A percentile compares a stretch with the other conserved stretches of the same genome.
phyloP scores from a whole-genome alignment of 2,113 vertebrate genomes.

The Rafetus swinhoei region DNA sequence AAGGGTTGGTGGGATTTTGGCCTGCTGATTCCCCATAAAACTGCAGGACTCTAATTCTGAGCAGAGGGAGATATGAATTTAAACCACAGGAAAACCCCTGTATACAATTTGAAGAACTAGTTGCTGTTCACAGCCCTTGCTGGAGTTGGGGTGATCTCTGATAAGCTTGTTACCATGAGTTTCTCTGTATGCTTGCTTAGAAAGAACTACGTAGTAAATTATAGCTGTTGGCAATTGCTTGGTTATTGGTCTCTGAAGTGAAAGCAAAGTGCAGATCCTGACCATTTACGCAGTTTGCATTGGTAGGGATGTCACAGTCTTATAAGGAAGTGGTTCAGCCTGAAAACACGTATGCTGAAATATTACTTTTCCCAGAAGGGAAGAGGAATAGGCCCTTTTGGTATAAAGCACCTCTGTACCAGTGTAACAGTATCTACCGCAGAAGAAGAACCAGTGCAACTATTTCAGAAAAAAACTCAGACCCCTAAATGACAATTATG shows the following conservation, averaged over 20 bases:
- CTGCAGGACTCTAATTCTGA: neutral
- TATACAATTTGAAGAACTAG: neutral
- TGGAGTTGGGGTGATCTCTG: neutral
- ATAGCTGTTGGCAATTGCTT: neutral
- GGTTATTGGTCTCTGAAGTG: neutral
- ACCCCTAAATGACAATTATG: constrained; percentile 35
- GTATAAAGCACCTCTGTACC: neutral
- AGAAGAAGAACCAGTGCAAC: neutral
- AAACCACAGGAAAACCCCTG: neutral
- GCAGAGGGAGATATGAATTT: neutral
- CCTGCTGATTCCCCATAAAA: neutral
- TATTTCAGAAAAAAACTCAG: constrained; percentile 11
- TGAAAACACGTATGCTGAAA: neutral
- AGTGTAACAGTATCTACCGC: neutral
- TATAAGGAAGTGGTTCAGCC: neutral
- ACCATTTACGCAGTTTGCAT: neutral
- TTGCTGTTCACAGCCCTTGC: neutral
- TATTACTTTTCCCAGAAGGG: neutral
- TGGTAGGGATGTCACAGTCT: neutral
- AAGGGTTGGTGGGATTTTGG: neutral
- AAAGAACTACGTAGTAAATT: neutral
- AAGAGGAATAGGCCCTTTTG: neutral
- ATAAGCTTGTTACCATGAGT: neutral
- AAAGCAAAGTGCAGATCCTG: neutral
- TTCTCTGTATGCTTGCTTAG: neutral